Evolutionary conservation across 2,888 invertebrate species (phyloP), one percentile per base, ranked within the genome.

Genomic region (Sussaba pulchella): DNA sequence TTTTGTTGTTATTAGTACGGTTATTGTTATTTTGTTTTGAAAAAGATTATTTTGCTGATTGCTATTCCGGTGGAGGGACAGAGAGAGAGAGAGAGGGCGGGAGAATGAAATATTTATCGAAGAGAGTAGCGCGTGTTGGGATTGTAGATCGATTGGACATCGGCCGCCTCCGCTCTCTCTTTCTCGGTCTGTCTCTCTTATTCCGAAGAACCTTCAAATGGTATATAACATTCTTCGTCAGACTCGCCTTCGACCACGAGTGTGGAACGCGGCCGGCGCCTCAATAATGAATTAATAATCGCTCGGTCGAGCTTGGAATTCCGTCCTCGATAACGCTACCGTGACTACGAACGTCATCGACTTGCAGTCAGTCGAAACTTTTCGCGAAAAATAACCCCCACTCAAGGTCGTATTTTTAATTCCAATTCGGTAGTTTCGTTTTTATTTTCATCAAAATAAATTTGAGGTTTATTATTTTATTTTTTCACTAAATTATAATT

Each of bases 241-340:
- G 54, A 64, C 43, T 64, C 64, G 54, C 31, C 43, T 45, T 54
- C 64, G 43, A 43, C 45, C 39, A 1, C 57, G 47, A 57, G 12
- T 50, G 17, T 50, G 50, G 39, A 39, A 50, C 45, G 19, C 54
- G 66, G 8, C 50, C 50, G 47, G 63, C 14, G 52, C 12, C 17
- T 21, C n/a, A 47, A 19, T 43, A 64, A 45, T 57, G 19, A 31
- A 73, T 66, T 47, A 41, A 73, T 47, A 73, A 72, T 63, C 63
- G 26, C 50, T 52, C 8, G 9, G 54, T 73, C 31, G 45, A 41
- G 54, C 43, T 0, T 41, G 63, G 24, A 43, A 73, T 52, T 71
- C 26, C 3, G 17, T 43, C 12, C 17, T 64, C 64, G 43, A 31
- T 17, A 17, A 43, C 24, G 1, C 9, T 5, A 12, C n/a, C 21